Base-by-base conservation (phyloP, 1,140 invertebrate species). In the Chrysoperla carnea region DNA sequence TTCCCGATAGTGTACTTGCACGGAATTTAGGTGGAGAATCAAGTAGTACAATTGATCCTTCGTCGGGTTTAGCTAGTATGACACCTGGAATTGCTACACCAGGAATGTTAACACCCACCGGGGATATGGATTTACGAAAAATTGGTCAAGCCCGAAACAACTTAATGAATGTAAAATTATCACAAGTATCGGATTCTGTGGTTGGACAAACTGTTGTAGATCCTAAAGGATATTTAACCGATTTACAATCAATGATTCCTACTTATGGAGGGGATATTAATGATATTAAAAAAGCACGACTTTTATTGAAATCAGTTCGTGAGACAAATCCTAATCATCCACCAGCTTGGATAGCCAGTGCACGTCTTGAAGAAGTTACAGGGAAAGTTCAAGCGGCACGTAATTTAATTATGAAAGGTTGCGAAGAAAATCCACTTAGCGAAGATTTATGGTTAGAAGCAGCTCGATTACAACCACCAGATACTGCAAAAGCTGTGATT, bases 251-350 rank as follows among this genome's bases (percentile, higher is more conserved):
- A 33, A 98, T 99, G 91, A 90, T 99, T 50, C 95, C 95, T 1
- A 88, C 88, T 12, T 92, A 96, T 63, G 93, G 93, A 6, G 93
- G 92, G 8, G 95, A 99, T 61, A 97, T 99, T 27, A 95, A 93
- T 64, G 95, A 99, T 57, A 95, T 99, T 6, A 99, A 99, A 60
- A 99, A 99, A 63, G 94, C 93, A 1, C 69, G 95, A 45, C 62
- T 97, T n/a, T 63, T 99, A 9, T 60, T 99, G 2, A 99, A 99
- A 59, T 97, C 92, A 36, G 92, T 99, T 0, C 68, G 95, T 39
- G 95, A 99, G 64, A 99, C 94, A 0, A 99, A 99, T 73, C 95
- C 94, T 0, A 95, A 95, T 61, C 94, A 98, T 73, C 91, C 94
- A 13, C 93, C 94, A 12, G 96, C 93, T 6, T 99, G 96, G 96